These are phyloP conservation scores for Labeo calbasu DNA, from an alignment of 2,797 vertebrate genomes.

Conservation along the genomic window DNA sequence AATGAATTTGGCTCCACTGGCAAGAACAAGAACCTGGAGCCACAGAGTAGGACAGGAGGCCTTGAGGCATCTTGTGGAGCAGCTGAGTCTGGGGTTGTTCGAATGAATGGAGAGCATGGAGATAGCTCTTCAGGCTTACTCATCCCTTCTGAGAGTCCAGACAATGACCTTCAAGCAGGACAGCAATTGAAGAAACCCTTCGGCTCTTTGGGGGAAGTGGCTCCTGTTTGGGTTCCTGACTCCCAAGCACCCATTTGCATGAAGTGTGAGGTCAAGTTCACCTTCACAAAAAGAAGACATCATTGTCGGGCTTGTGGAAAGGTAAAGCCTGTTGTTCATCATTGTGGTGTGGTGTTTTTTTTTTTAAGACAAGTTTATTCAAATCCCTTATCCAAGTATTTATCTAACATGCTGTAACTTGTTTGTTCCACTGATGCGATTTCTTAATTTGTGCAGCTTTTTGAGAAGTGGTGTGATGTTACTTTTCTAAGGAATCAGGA, in stretches of 20 bases:
- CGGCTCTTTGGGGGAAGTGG: constrained; percentile 90
- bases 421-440: not conserved
- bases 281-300: constrained; percentile 98
- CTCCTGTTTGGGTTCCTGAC: constrained; percentile 98
- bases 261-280: constrained; percentile 97
- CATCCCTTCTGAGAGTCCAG: constrained; percentile 84
- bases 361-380: not conserved
- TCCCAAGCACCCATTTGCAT: constrained; percentile 96
- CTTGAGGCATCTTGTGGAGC: constrained; percentile 53
- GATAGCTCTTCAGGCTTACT: constrained; percentile 53
- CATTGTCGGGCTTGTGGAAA: constrained; percentile 99
- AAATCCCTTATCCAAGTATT: not conserved
- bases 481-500: not conserved
- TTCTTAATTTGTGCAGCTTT: not conserved
- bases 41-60: constrained; percentile 63
- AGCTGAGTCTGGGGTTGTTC: constrained; percentile 51
- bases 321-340: constrained; percentile 74
- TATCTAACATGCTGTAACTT: not conserved
- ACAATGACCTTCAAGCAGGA: constrained; percentile 94
- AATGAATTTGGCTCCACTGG: constrained; percentile 81
- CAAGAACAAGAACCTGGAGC: constrained; percentile 92
- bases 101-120: constrained; percentile 66
- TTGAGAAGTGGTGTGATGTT: not conserved
- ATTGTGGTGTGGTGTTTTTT: not conserved
- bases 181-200: constrained; percentile 86